Evolutionary conservation across 2,797 vertebrate genomes (phyloP).

Genomic region (Steatocranus sp.): DNA sequence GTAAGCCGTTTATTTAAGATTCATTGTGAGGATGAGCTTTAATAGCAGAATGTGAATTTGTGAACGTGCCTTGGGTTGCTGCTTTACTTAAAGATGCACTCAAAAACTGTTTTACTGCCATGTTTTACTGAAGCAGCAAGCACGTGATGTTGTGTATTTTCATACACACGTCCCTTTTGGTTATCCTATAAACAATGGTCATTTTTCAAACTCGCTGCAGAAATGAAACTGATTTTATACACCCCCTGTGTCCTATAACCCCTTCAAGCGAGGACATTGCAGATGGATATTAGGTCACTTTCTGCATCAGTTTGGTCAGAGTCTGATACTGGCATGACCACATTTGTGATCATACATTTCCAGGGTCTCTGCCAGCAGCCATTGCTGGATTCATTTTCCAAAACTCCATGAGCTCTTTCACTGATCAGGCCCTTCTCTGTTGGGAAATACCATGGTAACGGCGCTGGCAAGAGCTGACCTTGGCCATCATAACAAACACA

Average conservation of each 20-base stretch:
- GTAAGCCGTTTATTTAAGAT: neutral
- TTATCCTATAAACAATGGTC: neutral
- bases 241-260: neutral
- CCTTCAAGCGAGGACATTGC: neutral
- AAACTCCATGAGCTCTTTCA: conserved; percentile 68
- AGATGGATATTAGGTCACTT: conserved; percentile 12
- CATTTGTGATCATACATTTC: conserved; percentile 43
- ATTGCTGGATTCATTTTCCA: conserved; percentile 56
- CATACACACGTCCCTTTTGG: neutral
- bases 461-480: conserved; percentile 52
- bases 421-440: conserved; percentile 55
- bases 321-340: conserved; percentile 8
- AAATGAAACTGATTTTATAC: neutral
- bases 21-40: neutral
- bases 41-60: neutral
- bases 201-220: neutral
- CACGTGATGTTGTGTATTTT: neutral
- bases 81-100: neutral
- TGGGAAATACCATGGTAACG: conserved; percentile 72
- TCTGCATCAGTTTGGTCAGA: neutral
- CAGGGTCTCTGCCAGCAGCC: conserved; percentile 54
- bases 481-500: conserved; percentile 37
- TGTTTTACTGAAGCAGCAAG: neutral
- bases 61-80: neutral
- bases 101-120: neutral